Conservation (phyloP, 2,113 vertebrate genomes). For the Sapajus apella region DNA sequence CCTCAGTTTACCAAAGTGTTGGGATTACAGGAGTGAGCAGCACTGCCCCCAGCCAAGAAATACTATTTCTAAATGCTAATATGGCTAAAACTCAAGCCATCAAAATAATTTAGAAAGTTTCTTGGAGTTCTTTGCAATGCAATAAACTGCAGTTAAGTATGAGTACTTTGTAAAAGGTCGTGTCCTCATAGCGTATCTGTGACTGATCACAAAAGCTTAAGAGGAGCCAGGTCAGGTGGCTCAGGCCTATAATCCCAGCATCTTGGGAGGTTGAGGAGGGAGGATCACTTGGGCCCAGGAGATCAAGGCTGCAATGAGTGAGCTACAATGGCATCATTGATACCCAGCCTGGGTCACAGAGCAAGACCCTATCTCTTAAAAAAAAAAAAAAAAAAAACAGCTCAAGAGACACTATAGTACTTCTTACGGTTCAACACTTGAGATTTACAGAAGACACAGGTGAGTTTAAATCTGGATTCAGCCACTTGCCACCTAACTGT, state of each 20-base stretch:
- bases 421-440: background rate
- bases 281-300: no score
- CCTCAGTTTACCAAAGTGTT: no score
- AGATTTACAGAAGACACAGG: background rate
- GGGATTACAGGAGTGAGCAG: no score
- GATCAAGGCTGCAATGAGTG: no score
- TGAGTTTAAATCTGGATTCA: slow-evolving; percentile 16
- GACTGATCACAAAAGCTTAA: background rate
- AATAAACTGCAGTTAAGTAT: background rate
- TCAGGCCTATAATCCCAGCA: no score
- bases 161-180: background rate
- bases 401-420: background rate
- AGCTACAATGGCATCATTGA: no score
- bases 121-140: background rate
- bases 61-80: background rate
- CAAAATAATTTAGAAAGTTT: background rate
- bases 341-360: no score
- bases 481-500: background rate
- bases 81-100: background rate
- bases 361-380: no score
- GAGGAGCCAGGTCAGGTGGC: background rate
- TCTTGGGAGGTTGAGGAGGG: no score
- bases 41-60: background rate
- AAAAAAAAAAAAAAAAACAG: background rate
- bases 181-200: background rate